A percentile compares a stretch with the other conserved stretches of the same genome.
phyloP scores from a whole-genome alignment of 2,113 vertebrate species.

The Pelecanoides urinatrix region DNA sequence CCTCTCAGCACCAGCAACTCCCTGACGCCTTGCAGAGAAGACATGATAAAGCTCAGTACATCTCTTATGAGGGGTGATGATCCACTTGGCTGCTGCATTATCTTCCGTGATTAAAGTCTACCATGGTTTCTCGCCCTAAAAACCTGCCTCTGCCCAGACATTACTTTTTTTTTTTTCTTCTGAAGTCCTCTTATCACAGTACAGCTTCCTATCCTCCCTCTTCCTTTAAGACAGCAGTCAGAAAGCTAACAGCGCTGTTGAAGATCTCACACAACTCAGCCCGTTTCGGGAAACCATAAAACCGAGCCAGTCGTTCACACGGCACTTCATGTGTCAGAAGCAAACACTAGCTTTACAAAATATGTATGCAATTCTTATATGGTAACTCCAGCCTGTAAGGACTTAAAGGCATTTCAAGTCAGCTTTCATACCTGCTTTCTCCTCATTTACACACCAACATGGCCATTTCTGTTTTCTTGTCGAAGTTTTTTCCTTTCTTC shows the following conservation, averaged over 20 bases:
- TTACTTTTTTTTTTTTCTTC: too few species aligned
- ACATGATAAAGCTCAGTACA: not conserved
- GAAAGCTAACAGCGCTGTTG: not conserved
- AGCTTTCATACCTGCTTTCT: constrained; percentile 42
- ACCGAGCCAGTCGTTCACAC: not conserved
- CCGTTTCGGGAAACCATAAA: not conserved
- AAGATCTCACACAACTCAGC: not conserved
- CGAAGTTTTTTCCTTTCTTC: constrained; percentile 78
- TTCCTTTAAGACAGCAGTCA: not conserved
- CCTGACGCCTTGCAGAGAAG: not conserved
- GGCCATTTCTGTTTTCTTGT: constrained; percentile 70
- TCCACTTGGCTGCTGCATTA: not conserved
- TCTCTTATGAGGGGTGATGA: not conserved
- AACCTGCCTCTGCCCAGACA: not conserved
- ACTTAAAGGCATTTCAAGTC: not conserved
- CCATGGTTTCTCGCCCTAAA: not conserved
- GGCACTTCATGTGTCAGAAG: not conserved
- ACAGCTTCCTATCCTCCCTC: not conserved
- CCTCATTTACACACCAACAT: constrained; percentile 55
- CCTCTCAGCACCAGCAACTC: not conserved
- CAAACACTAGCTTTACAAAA: not conserved
- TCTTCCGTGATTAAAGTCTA: not conserved
- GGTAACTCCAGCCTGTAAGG: not conserved
- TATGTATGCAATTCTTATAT: not conserved
- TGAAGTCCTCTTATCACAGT: not conserved